Base-by-base conservation (phyloP, 2,797 vertebrate genomes). In the Myripristis murdjan region DNA sequence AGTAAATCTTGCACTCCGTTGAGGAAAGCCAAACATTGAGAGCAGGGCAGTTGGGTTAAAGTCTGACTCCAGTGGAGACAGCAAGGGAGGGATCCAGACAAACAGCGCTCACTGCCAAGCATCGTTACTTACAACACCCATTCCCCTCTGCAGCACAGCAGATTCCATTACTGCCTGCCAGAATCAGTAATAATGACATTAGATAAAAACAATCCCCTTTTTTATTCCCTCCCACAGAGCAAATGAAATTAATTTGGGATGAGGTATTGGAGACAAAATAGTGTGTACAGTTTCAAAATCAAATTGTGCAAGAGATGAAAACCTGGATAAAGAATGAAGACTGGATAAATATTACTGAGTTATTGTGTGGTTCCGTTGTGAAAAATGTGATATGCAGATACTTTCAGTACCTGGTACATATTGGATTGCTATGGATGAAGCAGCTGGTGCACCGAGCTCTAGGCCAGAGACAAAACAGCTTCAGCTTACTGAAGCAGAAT, bases 81-180 rank as follows among this genome's bases (percentile, higher is more conserved):
- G 51, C 0, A 9, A 85, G 68, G 60, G 59, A 70, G 46, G 57
- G 73, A 77, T 58, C 63, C 74, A 88, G 84, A 89, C 83, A 81
- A 84, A 89, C 71, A 83, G 53, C 53, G 28, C 24, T 58, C 15
- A 1, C 76, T 83, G 84, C 83, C 79, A 88, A 86, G 59, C 63
- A 55, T 64, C 47, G 31, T 85, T 86, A 75, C 83, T 85, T 66
- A 71, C 59, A 65, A 83, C 78, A 85, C 79, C 84, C 80, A 66
- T 57, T 75, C 54, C 26, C 49, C 69, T 70, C 56, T 35, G 39
- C 18, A 49, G 71, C 39, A 39, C 18, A 47, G 71, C 64, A 78
- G 49, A 77, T 87, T 91, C 82, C 83, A 83, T 59, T 48, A 73
- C 48, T 5, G 1, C n/a, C 39, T 70, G 83, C 80, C 81, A 90